Conservation (phyloP, 1,140 invertebrate species). For the Berghia stephanieae region DNA sequence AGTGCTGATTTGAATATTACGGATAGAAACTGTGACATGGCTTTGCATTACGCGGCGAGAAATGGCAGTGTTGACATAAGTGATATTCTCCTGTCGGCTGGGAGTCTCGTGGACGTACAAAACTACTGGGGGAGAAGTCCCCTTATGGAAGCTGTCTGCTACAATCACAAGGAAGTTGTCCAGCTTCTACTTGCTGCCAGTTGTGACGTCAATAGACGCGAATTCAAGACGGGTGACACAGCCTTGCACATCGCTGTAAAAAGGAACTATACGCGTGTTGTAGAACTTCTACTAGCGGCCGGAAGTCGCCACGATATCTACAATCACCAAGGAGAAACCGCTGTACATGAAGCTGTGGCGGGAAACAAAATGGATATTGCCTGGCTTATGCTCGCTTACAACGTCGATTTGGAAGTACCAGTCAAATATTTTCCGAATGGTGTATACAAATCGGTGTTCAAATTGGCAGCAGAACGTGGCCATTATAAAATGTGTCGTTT, state of each 20-base stretch:
- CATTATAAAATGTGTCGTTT: constrained; percentile 63
- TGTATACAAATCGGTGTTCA: constrained; percentile 62
- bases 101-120: constrained; percentile 63
- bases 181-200: constrained; percentile 53
- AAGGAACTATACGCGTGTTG: constrained; percentile 70
- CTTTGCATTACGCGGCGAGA: constrained; percentile 76
- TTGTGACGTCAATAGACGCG: constrained; percentile 63
- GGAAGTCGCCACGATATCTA: constrained; percentile 64
- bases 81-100: constrained; percentile 57
- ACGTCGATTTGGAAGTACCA: constrained; percentile 64
- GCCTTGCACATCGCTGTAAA: constrained; percentile 70
- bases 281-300: constrained; percentile 70
- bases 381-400: constrained; percentile 59
- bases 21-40: constrained; percentile 96
- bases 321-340: constrained; percentile 65
- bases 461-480: constrained; percentile 62
- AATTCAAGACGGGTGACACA: constrained; percentile 66
- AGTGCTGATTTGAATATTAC: constrained; percentile 84
- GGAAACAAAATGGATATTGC: constrained; percentile 63
- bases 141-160: constrained; percentile 66
- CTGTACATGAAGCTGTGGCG: constrained; percentile 61
- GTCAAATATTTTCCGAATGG: constrained; percentile 63
- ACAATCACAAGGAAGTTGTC: constrained; percentile 65
- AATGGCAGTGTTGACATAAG: constrained; percentile 62
- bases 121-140: constrained; percentile 66